Base-by-base conservation (phyloP, 1,140 invertebrate genomes). In the Zaprionus camerounensis region DNA sequence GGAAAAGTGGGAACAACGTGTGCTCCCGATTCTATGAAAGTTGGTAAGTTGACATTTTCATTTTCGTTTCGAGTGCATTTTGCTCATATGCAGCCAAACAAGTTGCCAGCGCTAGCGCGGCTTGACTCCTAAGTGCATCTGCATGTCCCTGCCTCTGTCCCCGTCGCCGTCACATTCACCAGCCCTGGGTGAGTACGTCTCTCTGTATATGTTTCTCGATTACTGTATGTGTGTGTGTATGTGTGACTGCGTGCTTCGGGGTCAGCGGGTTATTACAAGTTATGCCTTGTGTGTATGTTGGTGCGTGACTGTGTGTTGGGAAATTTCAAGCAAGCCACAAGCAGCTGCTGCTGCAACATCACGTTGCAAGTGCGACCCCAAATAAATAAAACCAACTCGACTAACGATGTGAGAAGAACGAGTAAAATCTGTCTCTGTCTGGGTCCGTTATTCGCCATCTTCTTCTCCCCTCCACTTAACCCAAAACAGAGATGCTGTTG, bases 241-340 rank as follows among this genome's bases (percentile, higher is more conserved):
- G 49, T 24, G 46, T 55, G 34, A 58, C 55, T 53, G 49, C 28
- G 9, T 22, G 68, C 67, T 67, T 88, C 77, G 71, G 81, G 67
- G 78, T 88, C 77, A 87, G 70, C 62, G 58, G 58, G 71, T 90
- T 88, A 88, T 84, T 87, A 86, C 80, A 86, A 86, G 80, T 82
- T 86, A 85, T 85, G 82, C 64, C 51, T 74, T 66, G 64, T 86
- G 72, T 61, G 34, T 38, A 12, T 22, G 28, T 4, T 5, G 12
- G 13, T 59, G 41, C 17, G 41, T 17, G 17, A 11, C 20, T 1
- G 12, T 26, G 17, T 53, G 28, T 11, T 34, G 31, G 0, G 22
- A 20, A 7, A 34, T 38, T 34, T 63, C 55, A 20, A 51, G 56
- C 66, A 63, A 62, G 46, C 51, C 57, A 31, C 51, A 63, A 64